Percentiles rank a stretch among this genome's conserved stretches.
Evolutionary conservation across 1,140 invertebrate genomes (phyloP).

Genomic region (Drosophila seguyi): DNA sequence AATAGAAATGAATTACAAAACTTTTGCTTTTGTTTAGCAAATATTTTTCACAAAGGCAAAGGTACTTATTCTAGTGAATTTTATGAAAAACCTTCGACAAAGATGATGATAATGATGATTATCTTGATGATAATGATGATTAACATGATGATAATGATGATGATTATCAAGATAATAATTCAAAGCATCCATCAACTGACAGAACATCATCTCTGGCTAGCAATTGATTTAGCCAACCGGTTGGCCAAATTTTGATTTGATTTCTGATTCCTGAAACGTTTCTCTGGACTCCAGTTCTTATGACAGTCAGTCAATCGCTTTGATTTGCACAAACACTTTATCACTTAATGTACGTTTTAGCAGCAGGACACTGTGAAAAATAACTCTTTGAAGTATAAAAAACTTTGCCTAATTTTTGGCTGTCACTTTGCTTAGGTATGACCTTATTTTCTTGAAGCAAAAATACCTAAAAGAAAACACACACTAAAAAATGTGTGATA

Average conservation of each 20-base stretch:
- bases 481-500: not conserved
- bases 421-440: not conserved
- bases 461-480: not conserved
- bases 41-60: conserved; percentile 9
- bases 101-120: no score
- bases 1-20: conserved; percentile 29
- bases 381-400: accelerated
- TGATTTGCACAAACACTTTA: conserved; percentile 77
- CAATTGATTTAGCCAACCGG: conserved; percentile 1
- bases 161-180: conserved; percentile 1
- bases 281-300: not conserved
- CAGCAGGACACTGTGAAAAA: conserved; percentile 9
- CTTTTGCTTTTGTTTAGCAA: conserved; percentile 23
- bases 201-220: conserved; percentile 2
- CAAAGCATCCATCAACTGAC: not conserved
- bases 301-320: conserved; percentile 52
- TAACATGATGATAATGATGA: conserved; percentile 1
- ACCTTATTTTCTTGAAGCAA: not conserved
- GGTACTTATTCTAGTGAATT: not conserved
- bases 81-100: conserved; percentile 32
- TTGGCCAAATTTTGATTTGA: conserved; percentile 26
- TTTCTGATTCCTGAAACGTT: conserved; percentile 10
- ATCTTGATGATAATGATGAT: conserved; percentile 2
- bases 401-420: not conserved
- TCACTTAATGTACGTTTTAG: conserved; percentile 70